Conservation (phyloP, 2,888 invertebrate genomes). For the Cylindroiulus punctatus region DNA sequence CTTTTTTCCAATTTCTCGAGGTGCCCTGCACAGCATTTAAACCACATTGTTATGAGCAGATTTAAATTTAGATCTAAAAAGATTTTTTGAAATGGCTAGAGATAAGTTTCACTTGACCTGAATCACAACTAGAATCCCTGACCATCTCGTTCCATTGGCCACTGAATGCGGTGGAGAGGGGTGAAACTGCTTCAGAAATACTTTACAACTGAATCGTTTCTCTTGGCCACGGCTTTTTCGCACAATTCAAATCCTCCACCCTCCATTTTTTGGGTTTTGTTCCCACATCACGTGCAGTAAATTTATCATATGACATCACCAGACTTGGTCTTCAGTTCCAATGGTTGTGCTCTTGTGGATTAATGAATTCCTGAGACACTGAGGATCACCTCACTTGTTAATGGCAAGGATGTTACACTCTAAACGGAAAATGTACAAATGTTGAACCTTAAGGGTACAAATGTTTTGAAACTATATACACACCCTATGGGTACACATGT, state of each 20-base stretch:
- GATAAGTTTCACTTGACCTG: slow-evolving; percentile 34
- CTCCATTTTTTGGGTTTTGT: background rate
- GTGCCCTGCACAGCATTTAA: background rate
- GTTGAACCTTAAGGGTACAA: no score
- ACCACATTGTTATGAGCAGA: slow-evolving; percentile 33
- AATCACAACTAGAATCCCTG: slow-evolving; percentile 21
- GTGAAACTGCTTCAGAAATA: background rate
- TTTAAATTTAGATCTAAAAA: slow-evolving; percentile 34
- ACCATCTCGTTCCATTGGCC: slow-evolving; percentile 19
- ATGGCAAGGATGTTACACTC: no score
- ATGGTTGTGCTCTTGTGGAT: background rate
- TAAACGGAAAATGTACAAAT: no score
- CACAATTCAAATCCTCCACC: background rate
- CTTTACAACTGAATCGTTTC: background rate
- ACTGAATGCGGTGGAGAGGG: background rate
- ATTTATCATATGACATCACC: slow-evolving; percentile 49
- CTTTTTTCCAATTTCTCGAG: slow-evolving; percentile 19
- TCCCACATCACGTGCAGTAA: slow-evolving; percentile 47
- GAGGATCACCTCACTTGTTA: background rate
- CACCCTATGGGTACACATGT: no score
- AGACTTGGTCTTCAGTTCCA: background rate
- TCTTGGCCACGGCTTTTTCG: background rate
- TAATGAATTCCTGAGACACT: background rate
- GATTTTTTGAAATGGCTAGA: background rate
- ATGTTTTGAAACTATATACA: no score